Percentiles rank a stretch among this genome's conserved stretches.
phyloP scores from a whole-genome alignment of 1,140 invertebrate genomes.

The Polypedilum pembai region DNA sequence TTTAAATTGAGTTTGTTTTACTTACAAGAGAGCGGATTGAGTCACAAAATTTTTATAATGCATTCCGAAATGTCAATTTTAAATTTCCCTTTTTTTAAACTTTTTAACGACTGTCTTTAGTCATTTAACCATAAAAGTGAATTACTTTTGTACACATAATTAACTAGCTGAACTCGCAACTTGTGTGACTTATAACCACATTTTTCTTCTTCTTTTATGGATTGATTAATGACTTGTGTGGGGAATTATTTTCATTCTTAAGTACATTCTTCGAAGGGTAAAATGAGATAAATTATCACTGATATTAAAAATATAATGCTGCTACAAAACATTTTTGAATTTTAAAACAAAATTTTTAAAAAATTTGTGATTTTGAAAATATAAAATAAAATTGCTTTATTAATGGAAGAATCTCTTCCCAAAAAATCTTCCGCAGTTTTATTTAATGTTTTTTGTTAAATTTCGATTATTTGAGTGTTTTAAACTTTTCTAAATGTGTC shows the following conservation, averaged over 20 bases:
- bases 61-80: not conserved
- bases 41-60: not conserved
- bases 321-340: too few species aligned
- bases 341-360: too few species aligned
- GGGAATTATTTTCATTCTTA: not conserved
- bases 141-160: constrained; percentile 12
- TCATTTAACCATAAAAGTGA: constrained; percentile 20
- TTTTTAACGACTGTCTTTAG: constrained; percentile 2
- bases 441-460: too few species aligned
- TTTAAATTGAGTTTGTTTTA: not conserved
- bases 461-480: too few species aligned
- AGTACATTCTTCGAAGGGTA: too few species aligned
- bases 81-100: not conserved
- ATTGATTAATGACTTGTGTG: constrained; percentile 20
- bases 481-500: too few species aligned
- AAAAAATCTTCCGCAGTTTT: too few species aligned
- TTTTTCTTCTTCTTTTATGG: constrained; percentile 20
- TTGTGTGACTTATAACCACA: constrained; percentile 17
- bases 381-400: too few species aligned
- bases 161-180: not conserved
- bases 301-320: too few species aligned
- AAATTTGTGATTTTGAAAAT: too few species aligned
- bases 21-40: not conserved
- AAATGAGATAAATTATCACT: too few species aligned
- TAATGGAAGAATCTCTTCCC: too few species aligned